phyloP scores from a whole-genome alignment of 2,113 vertebrate species.

The Pelecanoides urinatrix region DNA sequence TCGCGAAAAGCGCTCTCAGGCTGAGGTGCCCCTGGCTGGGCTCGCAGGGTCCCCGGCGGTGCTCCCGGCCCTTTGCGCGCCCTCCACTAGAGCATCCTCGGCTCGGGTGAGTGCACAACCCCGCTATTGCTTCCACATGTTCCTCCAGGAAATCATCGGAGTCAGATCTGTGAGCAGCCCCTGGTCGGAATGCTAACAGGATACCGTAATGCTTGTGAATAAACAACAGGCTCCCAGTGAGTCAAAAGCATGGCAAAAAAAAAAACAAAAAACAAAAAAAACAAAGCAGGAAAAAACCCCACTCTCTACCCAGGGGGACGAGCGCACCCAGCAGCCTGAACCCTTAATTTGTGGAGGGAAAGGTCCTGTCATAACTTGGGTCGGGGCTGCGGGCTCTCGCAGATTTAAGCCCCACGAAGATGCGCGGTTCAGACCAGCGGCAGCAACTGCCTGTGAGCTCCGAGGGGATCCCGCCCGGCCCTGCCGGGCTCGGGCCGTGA shows the following conservation, averaged over 20 bases:
- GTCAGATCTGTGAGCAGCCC: slow-evolving; percentile 82
- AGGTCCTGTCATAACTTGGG: not conserved
- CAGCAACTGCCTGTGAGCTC: not conserved
- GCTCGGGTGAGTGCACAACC: slow-evolving; percentile 66
- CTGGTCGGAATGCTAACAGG: slow-evolving; percentile 85
- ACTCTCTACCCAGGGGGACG: not conserved
- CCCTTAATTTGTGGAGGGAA: not conserved
- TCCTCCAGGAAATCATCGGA: slow-evolving; percentile 78
- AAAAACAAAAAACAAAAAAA: not conserved
- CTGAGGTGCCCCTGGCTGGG: not conserved
- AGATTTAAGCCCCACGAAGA: not conserved
- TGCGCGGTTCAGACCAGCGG: not conserved
- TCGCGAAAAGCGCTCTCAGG: not conserved
- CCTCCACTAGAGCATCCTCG: slow-evolving; percentile 54
- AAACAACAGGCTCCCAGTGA: slow-evolving; percentile 39
- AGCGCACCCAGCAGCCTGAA: not conserved
- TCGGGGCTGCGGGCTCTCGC: not conserved
- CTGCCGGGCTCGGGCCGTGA: not conserved
- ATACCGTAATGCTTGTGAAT: slow-evolving; percentile 77
- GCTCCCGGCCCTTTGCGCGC: not conserved
- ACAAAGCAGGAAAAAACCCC: too few species aligned
- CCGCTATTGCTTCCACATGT: slow-evolving; percentile 97
- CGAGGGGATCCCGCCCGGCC: not conserved
- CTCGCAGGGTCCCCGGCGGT: not conserved
- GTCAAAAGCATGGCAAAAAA: not conserved